A percentile compares a stretch with the other conserved stretches of the same genome.
Evolutionary conservation across 2,797 vertebrate genomes (phyloP).

Genomic region (Urophycis tenuis): DNA sequence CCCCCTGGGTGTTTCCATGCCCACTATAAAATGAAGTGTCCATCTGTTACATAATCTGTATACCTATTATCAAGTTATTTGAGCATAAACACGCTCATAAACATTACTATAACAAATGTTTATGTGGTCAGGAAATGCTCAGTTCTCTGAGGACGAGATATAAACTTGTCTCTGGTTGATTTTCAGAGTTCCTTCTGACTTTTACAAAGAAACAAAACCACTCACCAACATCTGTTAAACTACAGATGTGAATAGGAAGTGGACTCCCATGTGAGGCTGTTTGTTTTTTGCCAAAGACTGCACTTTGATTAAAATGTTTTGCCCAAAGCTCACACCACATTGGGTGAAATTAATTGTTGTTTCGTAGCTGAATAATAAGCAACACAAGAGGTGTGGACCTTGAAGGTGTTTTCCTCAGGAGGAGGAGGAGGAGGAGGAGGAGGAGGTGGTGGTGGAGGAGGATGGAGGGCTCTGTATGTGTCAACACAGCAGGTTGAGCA

Average conservation of each 20-base stretch:
- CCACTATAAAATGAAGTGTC: background rate
- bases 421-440: background rate
- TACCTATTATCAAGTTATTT: background rate
- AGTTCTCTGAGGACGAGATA: background rate
- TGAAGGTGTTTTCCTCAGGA: background rate
- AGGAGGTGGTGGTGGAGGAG: background rate
- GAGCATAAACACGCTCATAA: background rate
- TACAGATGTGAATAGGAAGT: background rate
- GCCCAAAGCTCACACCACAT: background rate
- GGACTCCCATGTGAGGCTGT: background rate
- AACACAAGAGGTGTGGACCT: background rate
- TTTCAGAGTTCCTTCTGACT: too few species aligned
- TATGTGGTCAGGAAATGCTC: background rate
- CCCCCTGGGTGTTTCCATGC: background rate
- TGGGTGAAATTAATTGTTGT: background rate
- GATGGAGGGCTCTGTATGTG: background rate
- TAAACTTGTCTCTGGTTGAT: background rate
- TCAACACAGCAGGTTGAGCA: background rate
- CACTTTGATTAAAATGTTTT: background rate
- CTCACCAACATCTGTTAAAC: background rate
- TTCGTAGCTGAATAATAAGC: background rate
- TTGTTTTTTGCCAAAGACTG: background rate
- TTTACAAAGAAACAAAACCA: background rate
- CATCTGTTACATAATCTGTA: background rate
- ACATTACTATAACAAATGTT: background rate